These are phyloP conservation scores for Bombus fervidus DNA, from an alignment of 1,140 invertebrate genomes.

Conservation along the genomic window DNA sequence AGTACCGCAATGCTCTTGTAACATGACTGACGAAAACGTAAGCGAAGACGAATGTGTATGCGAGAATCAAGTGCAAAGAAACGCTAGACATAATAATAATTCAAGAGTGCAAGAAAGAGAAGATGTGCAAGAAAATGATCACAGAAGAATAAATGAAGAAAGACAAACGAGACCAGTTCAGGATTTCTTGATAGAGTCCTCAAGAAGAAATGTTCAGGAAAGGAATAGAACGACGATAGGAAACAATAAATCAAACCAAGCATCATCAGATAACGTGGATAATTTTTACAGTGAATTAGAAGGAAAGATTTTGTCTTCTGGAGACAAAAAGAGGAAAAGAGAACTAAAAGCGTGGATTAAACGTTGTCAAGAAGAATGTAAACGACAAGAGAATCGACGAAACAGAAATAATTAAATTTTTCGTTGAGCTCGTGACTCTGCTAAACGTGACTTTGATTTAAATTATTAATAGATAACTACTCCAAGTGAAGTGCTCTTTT, in stretches of 20 bases:
- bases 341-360: slow-evolving; percentile 66
- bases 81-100: neutral
- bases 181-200: neutral
- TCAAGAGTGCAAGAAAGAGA: too few relatives aligned
- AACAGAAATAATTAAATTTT: neutral
- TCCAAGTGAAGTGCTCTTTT: neutral
- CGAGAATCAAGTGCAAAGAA: neutral
- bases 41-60: neutral
- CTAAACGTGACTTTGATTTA: neutral
- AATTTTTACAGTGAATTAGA: neutral
- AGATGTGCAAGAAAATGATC: too few relatives aligned
- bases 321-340: neutral
- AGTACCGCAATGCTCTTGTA: neutral
- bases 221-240: neutral
- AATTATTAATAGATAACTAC: too few relatives aligned
- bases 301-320: neutral
- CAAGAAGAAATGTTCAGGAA: neutral
- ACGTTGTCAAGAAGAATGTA: slow-evolving; percentile 57
- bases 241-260: neutral
- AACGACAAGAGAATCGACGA: slow-evolving; percentile 19
- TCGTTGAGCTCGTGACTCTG: neutral
- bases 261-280: neutral
- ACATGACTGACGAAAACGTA: neutral
- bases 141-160: neutral
- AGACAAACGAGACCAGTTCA: too few relatives aligned